These are phyloP conservation scores for Oxyteleia sp. DNA, from an alignment of 2,888 invertebrate genomes.

Conservation along the genomic window DNA sequence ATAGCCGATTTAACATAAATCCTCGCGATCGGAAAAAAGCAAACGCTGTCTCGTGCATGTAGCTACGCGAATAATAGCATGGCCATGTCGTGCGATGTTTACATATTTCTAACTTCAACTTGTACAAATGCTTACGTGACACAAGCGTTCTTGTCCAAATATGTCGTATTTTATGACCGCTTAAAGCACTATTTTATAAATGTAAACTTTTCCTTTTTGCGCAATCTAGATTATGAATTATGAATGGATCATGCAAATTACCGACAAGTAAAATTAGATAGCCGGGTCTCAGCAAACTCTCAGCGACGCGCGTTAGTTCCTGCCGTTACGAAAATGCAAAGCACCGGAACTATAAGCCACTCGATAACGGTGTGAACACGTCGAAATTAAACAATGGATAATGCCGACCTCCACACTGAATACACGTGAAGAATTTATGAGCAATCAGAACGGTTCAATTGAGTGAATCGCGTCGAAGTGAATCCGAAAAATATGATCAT, in stretches of 20 bases:
- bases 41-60: neutral
- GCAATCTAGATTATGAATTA: constrained; percentile 65
- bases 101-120: constrained; percentile 51
- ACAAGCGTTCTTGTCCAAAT: constrained; percentile 52
- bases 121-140: constrained; percentile 61
- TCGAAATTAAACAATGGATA: too few species aligned
- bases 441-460: constrained; percentile 58
- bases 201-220: constrained; percentile 60
- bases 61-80: constrained; percentile 18
- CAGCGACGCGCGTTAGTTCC: constrained; percentile 61
- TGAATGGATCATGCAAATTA: constrained; percentile 73
- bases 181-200: constrained; percentile 59
- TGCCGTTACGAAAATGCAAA: constrained; percentile 69
- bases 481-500: constrained; percentile 42
- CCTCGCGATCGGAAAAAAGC: constrained; percentile 23
- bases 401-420: too few species aligned
- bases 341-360: too few species aligned
- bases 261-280: constrained; percentile 72
- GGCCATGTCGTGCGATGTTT: constrained; percentile 43
- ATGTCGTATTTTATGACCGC: constrained; percentile 53
- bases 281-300: constrained; percentile 70
- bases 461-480: constrained; percentile 39
- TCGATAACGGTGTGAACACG: too few species aligned
- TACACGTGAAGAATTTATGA: constrained; percentile 70
- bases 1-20: constrained; percentile 26